Conservation (phyloP, 2,113 vertebrate species). For the Cyanoliseus patagonus region DNA sequence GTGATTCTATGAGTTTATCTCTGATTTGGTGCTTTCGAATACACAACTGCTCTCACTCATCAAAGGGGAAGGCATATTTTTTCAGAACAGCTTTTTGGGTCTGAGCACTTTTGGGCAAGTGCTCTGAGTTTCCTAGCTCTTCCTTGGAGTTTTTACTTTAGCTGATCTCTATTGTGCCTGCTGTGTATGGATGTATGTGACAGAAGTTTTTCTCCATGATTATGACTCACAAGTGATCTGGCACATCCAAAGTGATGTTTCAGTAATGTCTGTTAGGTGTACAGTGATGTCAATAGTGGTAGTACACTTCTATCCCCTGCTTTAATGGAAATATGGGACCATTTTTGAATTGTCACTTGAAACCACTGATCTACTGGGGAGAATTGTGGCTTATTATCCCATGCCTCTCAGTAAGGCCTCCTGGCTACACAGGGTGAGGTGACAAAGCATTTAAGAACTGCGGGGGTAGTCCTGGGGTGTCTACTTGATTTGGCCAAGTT, state of each 20-base stretch:
- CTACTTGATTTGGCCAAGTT: not conserved
- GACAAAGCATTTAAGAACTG: not conserved
- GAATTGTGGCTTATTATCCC: not conserved
- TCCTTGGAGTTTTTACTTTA: not conserved
- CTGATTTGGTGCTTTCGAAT: not conserved
- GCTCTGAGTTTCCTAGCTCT: not conserved
- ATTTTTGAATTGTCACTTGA: not conserved
- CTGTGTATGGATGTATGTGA: accelerated
- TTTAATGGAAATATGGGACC: accelerated
- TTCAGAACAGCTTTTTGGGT: not conserved
- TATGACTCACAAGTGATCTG: not conserved
- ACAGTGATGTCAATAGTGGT: not conserved
- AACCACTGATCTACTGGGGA: not conserved
- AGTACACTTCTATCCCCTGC: not conserved
- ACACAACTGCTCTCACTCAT: not conserved
- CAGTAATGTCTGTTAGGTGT: not conserved
- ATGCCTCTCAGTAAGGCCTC: not conserved
- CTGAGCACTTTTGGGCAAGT: not conserved
- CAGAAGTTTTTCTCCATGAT: not conserved
- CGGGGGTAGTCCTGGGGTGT: accelerated
- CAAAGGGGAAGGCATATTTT: not conserved
- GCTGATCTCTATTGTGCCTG: not conserved
- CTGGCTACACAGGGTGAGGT: not conserved
- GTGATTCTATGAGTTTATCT: not conserved
- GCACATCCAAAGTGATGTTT: not conserved